Conservation (phyloP, 1,140 invertebrate genomes). For the Drosophila fuyamai region DNA sequence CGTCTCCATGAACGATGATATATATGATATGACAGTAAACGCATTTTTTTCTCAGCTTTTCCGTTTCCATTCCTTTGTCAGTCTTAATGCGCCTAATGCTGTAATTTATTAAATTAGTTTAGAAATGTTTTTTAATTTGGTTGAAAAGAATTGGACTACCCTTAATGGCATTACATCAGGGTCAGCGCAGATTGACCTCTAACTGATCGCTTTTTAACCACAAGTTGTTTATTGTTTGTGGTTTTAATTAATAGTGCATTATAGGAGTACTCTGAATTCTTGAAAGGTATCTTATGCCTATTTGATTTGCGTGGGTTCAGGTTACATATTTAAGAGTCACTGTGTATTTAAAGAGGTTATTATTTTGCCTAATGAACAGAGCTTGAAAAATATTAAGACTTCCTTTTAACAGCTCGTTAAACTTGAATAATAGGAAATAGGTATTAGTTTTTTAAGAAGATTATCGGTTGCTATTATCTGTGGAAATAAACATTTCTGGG, state of each 20-base stretch:
- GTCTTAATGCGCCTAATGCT: slow-evolving; percentile 30
- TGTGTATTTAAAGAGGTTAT: background rate
- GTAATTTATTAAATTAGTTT: slow-evolving; percentile 57
- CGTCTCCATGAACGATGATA: slow-evolving; percentile 5
- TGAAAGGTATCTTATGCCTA: slow-evolving; percentile 6
- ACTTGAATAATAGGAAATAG: too few relatives aligned
- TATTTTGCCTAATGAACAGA: background rate
- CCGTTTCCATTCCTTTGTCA: slow-evolving; percentile 43
- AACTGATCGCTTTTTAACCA: slow-evolving; percentile 39
- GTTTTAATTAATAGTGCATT: slow-evolving; percentile 19
- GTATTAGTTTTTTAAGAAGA: too few relatives aligned
- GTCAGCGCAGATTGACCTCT: slow-evolving; percentile 27
- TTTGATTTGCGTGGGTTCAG: background rate
- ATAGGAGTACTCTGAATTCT: slow-evolving; percentile 1
- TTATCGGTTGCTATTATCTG: background rate
- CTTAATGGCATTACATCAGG: slow-evolving; percentile 36
- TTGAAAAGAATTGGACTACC: slow-evolving; percentile 30
- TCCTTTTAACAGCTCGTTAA: background rate
- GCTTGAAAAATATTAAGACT: background rate
- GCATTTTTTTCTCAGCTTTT: slow-evolving; percentile 21
- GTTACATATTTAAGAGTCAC: background rate
- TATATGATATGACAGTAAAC: slow-evolving; percentile 35
- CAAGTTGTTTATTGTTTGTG: slow-evolving; percentile 11
- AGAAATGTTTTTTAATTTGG: slow-evolving; percentile 54
- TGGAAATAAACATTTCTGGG: too few relatives aligned